Evolutionary conservation across 2,888 invertebrate genomes (phyloP), one percentile per base, ranked within the genome.

Genomic region (Lasioglossum zephyrum): DNA sequence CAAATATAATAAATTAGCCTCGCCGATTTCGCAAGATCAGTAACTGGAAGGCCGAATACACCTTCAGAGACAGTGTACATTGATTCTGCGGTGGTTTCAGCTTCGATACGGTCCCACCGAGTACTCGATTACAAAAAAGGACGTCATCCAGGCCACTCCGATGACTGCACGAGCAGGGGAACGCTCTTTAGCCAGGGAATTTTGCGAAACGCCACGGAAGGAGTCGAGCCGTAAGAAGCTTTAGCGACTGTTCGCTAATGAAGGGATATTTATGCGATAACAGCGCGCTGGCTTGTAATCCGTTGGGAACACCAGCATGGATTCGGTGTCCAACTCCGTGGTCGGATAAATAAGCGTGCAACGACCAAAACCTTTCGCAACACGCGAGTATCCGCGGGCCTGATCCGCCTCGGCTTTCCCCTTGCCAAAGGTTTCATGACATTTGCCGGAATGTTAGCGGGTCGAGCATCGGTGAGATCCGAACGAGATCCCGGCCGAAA

Each of bases 391-490:
- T 69, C 75, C 78, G 74, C 69, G 63, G 66, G 41, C 47, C 70
- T 11, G 6, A n/a, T 9, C 26, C 66, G 66, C 70, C 70, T 49
- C 18, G 47, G 47, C 80, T 85, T 87, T 88, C 80, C 81, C 69
- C 26, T 79, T 73, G 47, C 63, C 63, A 47, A 72, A 69, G 75
- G 77, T 82, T 80, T 84, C 81, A 77, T 89, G 89, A 87, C 89
- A 89, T 89, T 89, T 86, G 70, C 77, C 79, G 82, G 87, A 89
- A 89, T 84, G 85, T 84, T 81, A 86, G 39, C 79, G 75, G 89
- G 85, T 81, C 85, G 86, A 74, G 47, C 39, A 49, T 79, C 49
- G 81, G 49, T 63, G 63, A 66, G 44, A 81, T 87, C 70, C 41
- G 18, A 36, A 18, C 18, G 79, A 11, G 36, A 84, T 73, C 73